These are phyloP conservation scores for Argya squamiceps DNA, from an alignment of 2,797 vertebrate species.

Conservation along the genomic window DNA sequence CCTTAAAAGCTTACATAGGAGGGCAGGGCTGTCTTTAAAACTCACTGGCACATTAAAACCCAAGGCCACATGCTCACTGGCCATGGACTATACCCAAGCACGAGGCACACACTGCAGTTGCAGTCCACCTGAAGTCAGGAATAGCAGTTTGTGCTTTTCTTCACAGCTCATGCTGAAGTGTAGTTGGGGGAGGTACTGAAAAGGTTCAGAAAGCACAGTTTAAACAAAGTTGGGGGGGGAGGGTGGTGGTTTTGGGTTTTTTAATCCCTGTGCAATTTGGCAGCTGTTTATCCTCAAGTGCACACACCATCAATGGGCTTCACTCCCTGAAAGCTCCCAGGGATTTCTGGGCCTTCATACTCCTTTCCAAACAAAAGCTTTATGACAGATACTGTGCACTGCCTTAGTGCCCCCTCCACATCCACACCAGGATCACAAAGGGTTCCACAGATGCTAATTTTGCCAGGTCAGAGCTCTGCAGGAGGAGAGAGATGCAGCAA, in stretches of 20 bases:
- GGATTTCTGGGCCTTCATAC: not conserved
- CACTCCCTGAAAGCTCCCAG: not conserved
- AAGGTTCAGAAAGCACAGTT: not conserved
- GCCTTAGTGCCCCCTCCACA: not conserved
- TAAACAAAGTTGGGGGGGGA: not conserved
- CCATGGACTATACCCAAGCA: not conserved
- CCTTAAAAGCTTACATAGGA: not conserved
- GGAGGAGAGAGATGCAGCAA: not conserved
- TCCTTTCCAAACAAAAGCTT: not conserved
- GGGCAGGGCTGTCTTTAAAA: not conserved
- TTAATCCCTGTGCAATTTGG: not conserved
- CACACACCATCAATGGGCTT: accelerated
- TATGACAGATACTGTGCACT: not conserved
- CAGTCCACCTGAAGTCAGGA: not conserved
- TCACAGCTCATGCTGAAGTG: not conserved
- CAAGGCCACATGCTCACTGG: accelerated
- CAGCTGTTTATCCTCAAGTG: not conserved
- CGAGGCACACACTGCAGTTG: not conserved
- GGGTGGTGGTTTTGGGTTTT: not conserved
- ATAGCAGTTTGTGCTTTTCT: not conserved
- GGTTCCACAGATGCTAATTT: not conserved
- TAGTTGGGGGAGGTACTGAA: not conserved
- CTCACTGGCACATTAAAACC: not conserved
- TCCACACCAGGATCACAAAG: not conserved
- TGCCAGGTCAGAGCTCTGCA: not conserved